Percentiles rank a stretch among this genome's conserved stretches.
These are phyloP conservation scores for Podarcis lilfordi DNA, from an alignment of 2,797 vertebrate genomes.

Conservation along the genomic window DNA sequence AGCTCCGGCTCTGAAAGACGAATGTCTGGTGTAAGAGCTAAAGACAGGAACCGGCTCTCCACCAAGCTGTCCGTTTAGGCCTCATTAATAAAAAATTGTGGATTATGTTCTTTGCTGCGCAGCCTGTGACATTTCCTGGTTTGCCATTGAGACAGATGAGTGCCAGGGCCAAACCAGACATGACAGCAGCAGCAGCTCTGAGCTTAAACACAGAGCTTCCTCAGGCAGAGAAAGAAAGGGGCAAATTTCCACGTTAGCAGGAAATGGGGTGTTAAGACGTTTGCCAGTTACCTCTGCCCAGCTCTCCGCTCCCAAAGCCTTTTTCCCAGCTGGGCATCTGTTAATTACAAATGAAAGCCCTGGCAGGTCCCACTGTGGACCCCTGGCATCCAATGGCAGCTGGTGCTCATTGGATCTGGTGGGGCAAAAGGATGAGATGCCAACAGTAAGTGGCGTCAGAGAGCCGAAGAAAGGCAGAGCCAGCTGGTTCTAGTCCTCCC, in stretches of 20 bases:
- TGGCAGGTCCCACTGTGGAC: not conserved
- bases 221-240: not conserved
- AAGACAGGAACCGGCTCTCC: not conserved
- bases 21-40: not conserved
- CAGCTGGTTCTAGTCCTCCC: too few species aligned
- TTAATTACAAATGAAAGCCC: not conserved
- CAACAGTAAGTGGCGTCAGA: too few species aligned
- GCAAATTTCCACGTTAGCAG: not conserved
- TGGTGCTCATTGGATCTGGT: too few species aligned
- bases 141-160: not conserved
- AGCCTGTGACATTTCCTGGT: not conserved
- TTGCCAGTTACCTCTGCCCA: not conserved
- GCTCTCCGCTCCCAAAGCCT: not conserved
- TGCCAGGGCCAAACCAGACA: not conserved
- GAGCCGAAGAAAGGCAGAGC: too few species aligned
- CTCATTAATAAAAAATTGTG: constrained; percentile 8
- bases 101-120: not conserved
- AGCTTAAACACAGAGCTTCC: not conserved
- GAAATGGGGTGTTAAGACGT: too few species aligned
- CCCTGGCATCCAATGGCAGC: not conserved
- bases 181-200: not conserved
- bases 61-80: constrained; percentile 6
- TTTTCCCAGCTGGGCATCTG: not conserved
- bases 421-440: too few species aligned
- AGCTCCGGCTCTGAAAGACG: constrained; percentile 7